Percentiles rank a stretch among this genome's conserved stretches.
Evolutionary conservation across 2,888 invertebrate genomes (phyloP).

Genomic region (Prenolepis imparis): DNA sequence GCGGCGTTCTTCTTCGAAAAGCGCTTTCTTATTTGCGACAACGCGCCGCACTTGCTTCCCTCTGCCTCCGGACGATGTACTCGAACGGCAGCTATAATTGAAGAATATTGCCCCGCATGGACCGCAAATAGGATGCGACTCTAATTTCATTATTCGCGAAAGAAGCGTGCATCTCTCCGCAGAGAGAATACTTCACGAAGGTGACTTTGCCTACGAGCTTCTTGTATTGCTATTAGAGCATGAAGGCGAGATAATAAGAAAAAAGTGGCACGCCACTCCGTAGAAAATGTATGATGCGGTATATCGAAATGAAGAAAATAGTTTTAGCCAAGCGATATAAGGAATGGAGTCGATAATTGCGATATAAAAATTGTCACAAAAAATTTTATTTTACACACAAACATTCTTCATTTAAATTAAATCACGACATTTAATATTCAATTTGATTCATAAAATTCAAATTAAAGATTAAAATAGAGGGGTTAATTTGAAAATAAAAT

Average conservation of each 20-base stretch:
- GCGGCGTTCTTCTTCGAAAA: constrained; percentile 65
- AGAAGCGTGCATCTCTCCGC: constrained; percentile 65
- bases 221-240: constrained; percentile 71
- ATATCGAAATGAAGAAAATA: constrained; percentile 16
- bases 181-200: constrained; percentile 72
- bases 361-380: constrained; percentile 6
- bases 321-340: constrained; percentile 4
- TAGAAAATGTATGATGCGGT: constrained; percentile 52
- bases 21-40: constrained; percentile 75
- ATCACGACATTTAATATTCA: constrained; percentile 9
- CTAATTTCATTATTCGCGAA: constrained; percentile 78
- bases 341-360: constrained; percentile 26
- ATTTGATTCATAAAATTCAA: not conserved
- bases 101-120: constrained; percentile 79
- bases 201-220: constrained; percentile 63
- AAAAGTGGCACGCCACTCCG: constrained; percentile 38
- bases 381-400: not conserved
- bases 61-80: constrained; percentile 43
- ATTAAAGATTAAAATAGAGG: not conserved
- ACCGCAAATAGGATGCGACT: constrained; percentile 78
- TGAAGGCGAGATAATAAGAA: constrained; percentile 44
- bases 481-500: not conserved
- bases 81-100: constrained; percentile 77
- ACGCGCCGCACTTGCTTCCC: constrained; percentile 31
- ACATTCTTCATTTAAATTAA: constrained; percentile 9